Conservation (phyloP, 2,888 invertebrate species). For the Pandemis corylana region DNA sequence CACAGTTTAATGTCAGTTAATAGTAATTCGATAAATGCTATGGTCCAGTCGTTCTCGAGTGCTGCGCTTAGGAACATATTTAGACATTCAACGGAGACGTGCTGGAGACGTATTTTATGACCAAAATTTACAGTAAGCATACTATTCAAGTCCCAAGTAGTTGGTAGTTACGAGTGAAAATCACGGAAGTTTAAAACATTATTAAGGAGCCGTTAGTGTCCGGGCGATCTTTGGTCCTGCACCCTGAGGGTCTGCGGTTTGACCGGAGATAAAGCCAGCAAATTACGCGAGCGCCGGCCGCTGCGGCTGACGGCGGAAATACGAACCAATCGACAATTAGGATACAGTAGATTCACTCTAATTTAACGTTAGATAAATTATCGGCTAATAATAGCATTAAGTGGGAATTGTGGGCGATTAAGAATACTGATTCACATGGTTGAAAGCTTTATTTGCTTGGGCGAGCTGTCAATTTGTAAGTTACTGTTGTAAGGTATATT, state of each 20-base stretch:
- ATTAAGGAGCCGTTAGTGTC: not conserved
- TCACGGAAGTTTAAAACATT: no score
- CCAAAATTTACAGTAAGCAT: no score
- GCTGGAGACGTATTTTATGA: no score
- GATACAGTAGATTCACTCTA: constrained; percentile 22
- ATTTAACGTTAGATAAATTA: constrained; percentile 36
- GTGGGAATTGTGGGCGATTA: constrained; percentile 9
- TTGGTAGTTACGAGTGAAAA: no score
- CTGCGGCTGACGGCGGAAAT: constrained; percentile 29
- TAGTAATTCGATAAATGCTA: no score
- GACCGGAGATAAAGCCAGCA: constrained; percentile 12
- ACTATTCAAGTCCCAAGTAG: no score
- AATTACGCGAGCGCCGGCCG: constrained; percentile 26
- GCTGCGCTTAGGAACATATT: no score
- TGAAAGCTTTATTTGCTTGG: not conserved
- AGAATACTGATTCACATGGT: constrained; percentile 4
- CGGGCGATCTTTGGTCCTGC: not conserved
- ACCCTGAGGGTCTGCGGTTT: constrained; percentile 30
- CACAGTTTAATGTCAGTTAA: no score
- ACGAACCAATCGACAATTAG: constrained; percentile 37
- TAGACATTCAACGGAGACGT: no score
- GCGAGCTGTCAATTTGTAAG: no score
- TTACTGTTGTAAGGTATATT: no score
- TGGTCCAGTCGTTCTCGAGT: no score
- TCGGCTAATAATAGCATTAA: constrained; percentile 28